Percentiles rank a stretch among this genome's conserved stretches.
Evolutionary conservation across 2,113 vertebrate genomes (phyloP).

Genomic region (Cochlearius cochlearius): DNA sequence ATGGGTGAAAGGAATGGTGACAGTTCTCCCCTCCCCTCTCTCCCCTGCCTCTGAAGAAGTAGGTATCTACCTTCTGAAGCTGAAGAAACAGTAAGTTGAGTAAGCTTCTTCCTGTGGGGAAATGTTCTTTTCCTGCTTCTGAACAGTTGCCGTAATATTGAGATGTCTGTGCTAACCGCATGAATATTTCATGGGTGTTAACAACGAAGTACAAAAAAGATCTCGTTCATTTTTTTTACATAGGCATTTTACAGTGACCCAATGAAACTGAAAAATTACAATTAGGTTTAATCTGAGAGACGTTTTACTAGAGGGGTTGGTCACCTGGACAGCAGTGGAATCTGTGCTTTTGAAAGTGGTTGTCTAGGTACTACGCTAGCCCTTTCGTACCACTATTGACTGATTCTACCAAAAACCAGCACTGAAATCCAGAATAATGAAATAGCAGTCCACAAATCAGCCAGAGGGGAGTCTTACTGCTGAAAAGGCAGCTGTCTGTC

Average conservation of each 20-base stretch:
- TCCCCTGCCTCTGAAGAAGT: not conserved
- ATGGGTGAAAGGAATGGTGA: conserved; percentile 11
- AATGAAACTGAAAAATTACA: not conserved
- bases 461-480: not conserved
- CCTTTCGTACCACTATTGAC: not conserved
- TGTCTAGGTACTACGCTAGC: not conserved
- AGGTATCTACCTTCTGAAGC: not conserved
- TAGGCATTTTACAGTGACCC: not conserved
- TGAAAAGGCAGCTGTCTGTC: not conserved
- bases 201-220: not conserved
- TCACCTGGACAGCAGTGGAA: not conserved
- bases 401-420: not conserved
- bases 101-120: not conserved
- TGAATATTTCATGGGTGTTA: conserved; percentile 6
- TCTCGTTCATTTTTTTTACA: fast-evolving
- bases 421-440: not conserved
- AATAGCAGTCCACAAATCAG: not conserved
- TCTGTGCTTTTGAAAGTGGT: not conserved
- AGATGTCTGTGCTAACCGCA: not conserved
- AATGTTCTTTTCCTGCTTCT: not conserved
- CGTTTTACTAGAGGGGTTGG: not conserved
- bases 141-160: not conserved
- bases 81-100: not conserved
- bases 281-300: not conserved
- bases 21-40: not conserved